A percentile compares a stretch with the other conserved stretches of the same genome.
Conservation (phyloP, 2,797 vertebrate genomes). For the Eulemur albifrons region DNA sequence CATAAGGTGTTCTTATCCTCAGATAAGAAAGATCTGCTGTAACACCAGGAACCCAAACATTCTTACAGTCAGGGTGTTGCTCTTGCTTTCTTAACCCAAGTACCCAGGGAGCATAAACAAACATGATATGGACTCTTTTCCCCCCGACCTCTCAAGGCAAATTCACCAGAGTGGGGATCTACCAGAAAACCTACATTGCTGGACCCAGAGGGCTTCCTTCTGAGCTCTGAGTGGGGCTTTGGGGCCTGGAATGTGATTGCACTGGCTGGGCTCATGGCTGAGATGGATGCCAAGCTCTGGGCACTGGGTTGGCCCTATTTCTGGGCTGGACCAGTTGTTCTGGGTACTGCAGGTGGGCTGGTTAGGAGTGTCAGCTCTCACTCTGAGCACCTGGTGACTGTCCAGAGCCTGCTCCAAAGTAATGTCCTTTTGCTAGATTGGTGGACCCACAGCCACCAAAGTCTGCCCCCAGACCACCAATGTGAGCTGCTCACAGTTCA, state of each 20-base stretch:
- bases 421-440: background rate
- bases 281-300: background rate
- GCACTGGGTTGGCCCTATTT: background rate
- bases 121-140: background rate
- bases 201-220: background rate
- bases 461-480: rapidly evolving
- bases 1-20: background rate
- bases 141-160: background rate
- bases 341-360: background rate
- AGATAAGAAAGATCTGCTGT: background rate
- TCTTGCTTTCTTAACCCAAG: background rate
- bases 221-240: background rate
- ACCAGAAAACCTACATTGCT: background rate
- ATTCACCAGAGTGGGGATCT: background rate
- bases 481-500: background rate
- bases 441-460: background rate
- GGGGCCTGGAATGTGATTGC: background rate
- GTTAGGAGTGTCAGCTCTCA: background rate
- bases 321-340: background rate
- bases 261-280: background rate
- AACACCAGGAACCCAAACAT: background rate
- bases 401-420: background rate
- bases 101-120: background rate
- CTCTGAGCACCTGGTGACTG: background rate
- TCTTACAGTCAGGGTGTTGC: background rate